Percentiles rank a stretch among this genome's conserved stretches.
Evolutionary conservation across 2,888 invertebrate species (phyloP).

Genomic region (Callinectes sapidus): DNA sequence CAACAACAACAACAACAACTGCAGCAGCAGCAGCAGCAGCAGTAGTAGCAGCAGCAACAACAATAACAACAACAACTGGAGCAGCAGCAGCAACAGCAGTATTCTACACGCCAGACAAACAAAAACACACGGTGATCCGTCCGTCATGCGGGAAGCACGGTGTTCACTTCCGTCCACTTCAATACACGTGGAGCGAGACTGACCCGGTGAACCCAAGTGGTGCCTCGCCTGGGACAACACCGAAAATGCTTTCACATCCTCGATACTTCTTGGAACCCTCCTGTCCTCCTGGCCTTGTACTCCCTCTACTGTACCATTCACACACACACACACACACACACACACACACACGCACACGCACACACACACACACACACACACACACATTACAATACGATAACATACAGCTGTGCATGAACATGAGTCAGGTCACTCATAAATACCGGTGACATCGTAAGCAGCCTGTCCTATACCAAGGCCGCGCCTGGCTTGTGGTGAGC

Average conservation of each 20-base stretch:
- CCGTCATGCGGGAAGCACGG: not conserved
- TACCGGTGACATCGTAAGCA: not conserved
- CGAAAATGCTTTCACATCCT: not conserved
- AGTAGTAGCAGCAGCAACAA: too few species aligned
- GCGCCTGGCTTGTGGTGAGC: not conserved
- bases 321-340: not conserved
- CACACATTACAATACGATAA: not conserved
- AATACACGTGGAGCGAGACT: not conserved
- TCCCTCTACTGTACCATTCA: not conserved
- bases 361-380: slow-evolving; percentile 18
- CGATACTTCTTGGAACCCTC: not conserved
- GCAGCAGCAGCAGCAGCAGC: too few species aligned
- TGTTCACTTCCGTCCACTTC: not conserved
- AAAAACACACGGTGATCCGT: not conserved
- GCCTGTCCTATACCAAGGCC: too few species aligned
- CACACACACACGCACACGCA: not conserved
- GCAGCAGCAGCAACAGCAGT: not conserved
- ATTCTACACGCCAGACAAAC: not conserved
- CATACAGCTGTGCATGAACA: not conserved
- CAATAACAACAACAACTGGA: not conserved
- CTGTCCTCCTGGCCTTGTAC: not conserved
- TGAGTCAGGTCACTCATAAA: not conserved
- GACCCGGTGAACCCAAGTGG: not conserved
- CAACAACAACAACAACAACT: not conserved
- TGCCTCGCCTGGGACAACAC: not conserved